Conservation (phyloP, 35 echinoderm and acorn worm species). For the Ophioderma brevispina region DNA sequence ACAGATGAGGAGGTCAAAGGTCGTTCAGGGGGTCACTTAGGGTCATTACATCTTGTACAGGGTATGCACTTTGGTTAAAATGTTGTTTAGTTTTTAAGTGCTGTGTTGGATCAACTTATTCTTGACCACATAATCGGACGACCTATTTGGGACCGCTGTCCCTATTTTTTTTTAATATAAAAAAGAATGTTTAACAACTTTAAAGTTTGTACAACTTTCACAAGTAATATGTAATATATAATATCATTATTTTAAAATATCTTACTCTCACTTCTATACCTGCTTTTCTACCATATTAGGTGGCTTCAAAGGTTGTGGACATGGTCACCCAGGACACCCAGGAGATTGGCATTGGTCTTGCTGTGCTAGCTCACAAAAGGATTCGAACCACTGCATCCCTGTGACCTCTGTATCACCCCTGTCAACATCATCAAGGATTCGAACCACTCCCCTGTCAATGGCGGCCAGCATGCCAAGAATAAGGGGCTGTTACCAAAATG, state of each 20-base stretch:
- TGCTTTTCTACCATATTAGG: conserved; percentile 42
- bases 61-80: too few species aligned
- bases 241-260: background rate
- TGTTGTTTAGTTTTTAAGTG: too few species aligned
- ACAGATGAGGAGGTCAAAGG: too few species aligned
- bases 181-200: too few species aligned
- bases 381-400: conserved; percentile 5
- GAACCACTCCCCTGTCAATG: background rate
- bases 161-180: too few species aligned
- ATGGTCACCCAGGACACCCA: conserved; percentile 84
- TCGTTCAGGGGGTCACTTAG: too few species aligned
- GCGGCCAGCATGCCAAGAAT: too few species aligned
- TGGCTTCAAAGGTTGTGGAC: conserved; percentile 95
- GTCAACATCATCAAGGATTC: background rate
- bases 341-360: conserved; percentile 93
- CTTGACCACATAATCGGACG: too few species aligned
- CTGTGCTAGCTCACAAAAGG: conserved; percentile 62
- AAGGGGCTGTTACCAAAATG: too few species aligned
- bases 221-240: background rate
- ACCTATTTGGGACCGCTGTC: too few species aligned
- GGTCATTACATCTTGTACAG: too few species aligned
- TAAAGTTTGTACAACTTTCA: background rate
- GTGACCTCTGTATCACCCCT: background rate
- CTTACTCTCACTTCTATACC: background rate
- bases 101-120: too few species aligned